A percentile compares a stretch with the other conserved stretches of the same genome.
These are phyloP conservation scores for Argyrosomus regius DNA, from an alignment of 2,797 vertebrate species.

Conservation along the genomic window DNA sequence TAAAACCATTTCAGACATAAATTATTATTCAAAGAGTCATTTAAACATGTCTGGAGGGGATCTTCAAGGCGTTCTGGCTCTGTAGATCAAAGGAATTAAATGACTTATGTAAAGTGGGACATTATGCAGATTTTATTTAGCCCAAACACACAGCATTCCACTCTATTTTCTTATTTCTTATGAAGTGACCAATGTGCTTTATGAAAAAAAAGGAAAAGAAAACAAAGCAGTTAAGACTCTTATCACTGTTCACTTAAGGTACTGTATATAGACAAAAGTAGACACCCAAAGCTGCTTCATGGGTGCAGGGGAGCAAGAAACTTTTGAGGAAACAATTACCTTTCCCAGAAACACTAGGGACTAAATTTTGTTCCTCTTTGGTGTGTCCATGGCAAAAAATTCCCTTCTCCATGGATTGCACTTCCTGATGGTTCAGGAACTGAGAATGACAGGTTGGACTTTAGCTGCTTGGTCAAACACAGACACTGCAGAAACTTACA, in stretches of 20 bases:
- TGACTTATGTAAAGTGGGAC: neutral
- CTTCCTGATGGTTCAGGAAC: neutral
- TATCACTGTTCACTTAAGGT: neutral
- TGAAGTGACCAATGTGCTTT: too few relatives aligned
- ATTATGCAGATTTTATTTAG: neutral
- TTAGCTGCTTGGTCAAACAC: too few relatives aligned
- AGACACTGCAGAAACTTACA: neutral
- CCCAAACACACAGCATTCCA: neutral
- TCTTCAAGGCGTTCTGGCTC: neutral
- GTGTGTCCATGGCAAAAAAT: too few relatives aligned
- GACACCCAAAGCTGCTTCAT: too few relatives aligned
- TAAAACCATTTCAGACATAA: neutral
- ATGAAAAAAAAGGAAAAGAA: neutral
- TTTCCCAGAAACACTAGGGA: neutral
- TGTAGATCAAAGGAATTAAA: neutral
- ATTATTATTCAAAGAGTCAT: neutral
- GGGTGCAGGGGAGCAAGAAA: too few relatives aligned
- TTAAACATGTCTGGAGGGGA: neutral
- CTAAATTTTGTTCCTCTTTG: neutral
- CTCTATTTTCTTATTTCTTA: neutral
- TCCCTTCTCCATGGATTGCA: too few relatives aligned
- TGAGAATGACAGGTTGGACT: neutral
- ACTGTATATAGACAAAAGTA: neutral
- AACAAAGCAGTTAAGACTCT: neutral
- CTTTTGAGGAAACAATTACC: too few relatives aligned